These are phyloP conservation scores for Melanaphis sacchari DNA, from an alignment of 1,140 invertebrate genomes.

Conservation along the genomic window DNA sequence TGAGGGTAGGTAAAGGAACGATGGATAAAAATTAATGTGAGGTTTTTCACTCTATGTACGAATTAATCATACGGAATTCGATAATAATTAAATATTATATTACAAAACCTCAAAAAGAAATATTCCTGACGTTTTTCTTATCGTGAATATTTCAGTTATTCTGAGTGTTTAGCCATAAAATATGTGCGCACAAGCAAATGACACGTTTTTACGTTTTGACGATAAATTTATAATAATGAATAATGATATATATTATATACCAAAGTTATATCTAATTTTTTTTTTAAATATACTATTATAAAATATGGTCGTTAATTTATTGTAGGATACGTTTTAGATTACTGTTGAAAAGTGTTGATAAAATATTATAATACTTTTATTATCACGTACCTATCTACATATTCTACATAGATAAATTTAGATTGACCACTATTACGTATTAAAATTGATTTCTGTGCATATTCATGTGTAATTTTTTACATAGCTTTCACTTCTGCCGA, in stretches of 20 bases:
- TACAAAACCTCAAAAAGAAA: background rate
- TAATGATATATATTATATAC: background rate
- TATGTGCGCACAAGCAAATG: background rate
- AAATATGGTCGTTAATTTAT: background rate
- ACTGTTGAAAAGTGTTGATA: background rate
- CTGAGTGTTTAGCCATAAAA: background rate
- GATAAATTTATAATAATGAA: background rate
- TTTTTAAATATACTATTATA: background rate
- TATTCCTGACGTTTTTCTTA: background rate
- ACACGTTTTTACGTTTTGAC: background rate
- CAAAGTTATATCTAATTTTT: background rate
- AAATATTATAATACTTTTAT: background rate
- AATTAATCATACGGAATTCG: background rate
- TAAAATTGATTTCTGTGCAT: background rate
- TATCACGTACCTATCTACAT: background rate
- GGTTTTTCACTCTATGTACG: background rate
- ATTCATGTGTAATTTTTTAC: background rate
- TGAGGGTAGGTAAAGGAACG: slow-evolving; percentile 62
- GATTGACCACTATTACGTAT: background rate
- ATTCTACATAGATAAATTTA: background rate
- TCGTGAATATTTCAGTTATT: background rate
- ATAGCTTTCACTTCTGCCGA: background rate
- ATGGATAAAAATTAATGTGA: background rate
- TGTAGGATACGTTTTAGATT: background rate
- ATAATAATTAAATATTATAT: background rate